Conservation (phyloP, 2,888 invertebrate genomes). For the Ctenicera cuprea region DNA sequence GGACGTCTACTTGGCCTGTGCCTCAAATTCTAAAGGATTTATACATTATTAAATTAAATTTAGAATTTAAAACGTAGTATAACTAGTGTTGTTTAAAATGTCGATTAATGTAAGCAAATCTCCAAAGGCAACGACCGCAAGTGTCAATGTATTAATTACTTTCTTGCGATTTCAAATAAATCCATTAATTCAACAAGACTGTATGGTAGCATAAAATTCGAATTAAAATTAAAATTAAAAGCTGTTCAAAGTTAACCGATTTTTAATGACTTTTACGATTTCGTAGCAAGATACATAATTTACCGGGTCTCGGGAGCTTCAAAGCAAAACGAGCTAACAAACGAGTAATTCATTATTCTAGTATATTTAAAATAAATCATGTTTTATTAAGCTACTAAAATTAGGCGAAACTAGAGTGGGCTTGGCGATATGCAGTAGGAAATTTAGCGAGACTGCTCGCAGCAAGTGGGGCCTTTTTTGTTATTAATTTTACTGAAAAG, state of each 20-base stretch:
- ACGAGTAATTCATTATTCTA: constrained; percentile 44
- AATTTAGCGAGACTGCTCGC: constrained; percentile 21
- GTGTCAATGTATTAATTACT: constrained; percentile 29
- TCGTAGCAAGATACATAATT: constrained; percentile 38
- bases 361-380: constrained; percentile 47
- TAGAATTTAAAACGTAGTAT: not conserved
- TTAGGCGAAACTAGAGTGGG: constrained; percentile 36
- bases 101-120: not conserved
- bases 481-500: constrained; percentile 9
- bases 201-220: constrained; percentile 19
- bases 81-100: not conserved
- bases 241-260: constrained; percentile 20
- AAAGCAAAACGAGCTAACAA: constrained; percentile 38
- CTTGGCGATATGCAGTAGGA: constrained; percentile 25
- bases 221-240: constrained; percentile 28
- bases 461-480: not conserved
- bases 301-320: constrained; percentile 40
- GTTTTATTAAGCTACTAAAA: constrained; percentile 46
- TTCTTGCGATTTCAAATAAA: constrained; percentile 4
- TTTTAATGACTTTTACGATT: constrained; percentile 40
- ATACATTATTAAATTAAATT: too few species aligned
- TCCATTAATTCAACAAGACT: constrained; percentile 14
- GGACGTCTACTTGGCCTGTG: too few species aligned
- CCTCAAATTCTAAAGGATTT: too few species aligned
- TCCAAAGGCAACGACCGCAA: constrained; percentile 16